These are phyloP conservation scores for Gymnoscopelus microlampas DNA, from an alignment of 2,797 vertebrate genomes.

Conservation along the genomic window DNA sequence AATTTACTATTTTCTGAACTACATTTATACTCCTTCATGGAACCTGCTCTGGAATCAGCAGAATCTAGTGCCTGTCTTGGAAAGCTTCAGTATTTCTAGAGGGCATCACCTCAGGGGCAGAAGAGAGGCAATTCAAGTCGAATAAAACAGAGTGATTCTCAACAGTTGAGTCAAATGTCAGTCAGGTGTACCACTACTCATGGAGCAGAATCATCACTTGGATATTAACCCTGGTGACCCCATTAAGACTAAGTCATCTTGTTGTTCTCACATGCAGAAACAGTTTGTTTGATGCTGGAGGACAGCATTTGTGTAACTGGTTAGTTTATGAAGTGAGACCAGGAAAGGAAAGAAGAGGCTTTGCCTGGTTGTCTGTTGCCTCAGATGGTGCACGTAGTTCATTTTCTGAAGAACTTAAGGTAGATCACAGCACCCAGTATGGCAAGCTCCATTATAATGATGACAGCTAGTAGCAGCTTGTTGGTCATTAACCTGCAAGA, in stretches of 20 bases:
- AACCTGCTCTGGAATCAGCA: slow-evolving; percentile 16
- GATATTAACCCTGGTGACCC: slow-evolving; percentile 1
- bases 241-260: slow-evolving; percentile 14
- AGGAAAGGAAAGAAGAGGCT: slow-evolving; percentile 1
- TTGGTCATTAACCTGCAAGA: slow-evolving; percentile 90
- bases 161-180: not conserved
- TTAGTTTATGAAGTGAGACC: slow-evolving; percentile 26
- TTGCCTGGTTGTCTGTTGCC: slow-evolving; percentile 17
- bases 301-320: slow-evolving; percentile 50
- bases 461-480: slow-evolving; percentile 90
- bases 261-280: slow-evolving; percentile 19
- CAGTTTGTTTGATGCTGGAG: slow-evolving; percentile 25
- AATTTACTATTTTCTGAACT: not conserved
- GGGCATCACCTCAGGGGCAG: not conserved
- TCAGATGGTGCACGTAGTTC: not conserved
- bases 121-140: slow-evolving; percentile 16
- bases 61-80: slow-evolving; percentile 15
- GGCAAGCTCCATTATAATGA: slow-evolving; percentile 92
- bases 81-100: slow-evolving; percentile 8
- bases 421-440: slow-evolving; percentile 94
- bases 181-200: not conserved
- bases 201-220: slow-evolving; percentile 14
- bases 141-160: slow-evolving; percentile 33
- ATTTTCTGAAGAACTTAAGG: slow-evolving; percentile 91
- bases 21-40: not conserved